Evolutionary conservation across 2,888 invertebrate genomes (phyloP), one percentile per base, ranked within the genome.

Genomic region (Lepas anatifera): DNA sequence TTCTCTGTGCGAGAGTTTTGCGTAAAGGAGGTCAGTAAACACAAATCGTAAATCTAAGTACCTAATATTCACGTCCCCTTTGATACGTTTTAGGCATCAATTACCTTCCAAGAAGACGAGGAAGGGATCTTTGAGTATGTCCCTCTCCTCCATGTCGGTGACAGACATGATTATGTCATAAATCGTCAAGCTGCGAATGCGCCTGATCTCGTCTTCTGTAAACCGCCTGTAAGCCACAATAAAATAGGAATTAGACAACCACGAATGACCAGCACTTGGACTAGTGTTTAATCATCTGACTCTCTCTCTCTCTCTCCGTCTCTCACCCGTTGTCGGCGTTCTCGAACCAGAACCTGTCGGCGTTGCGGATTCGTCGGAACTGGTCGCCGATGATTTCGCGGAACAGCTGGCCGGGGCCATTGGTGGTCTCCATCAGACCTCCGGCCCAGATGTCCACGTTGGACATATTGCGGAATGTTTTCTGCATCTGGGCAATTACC

Each of bases 261-360:
- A n/a, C n/a, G n/a, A n/a, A n/a, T n/a, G n/a, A n/a, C n/a, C n/a
- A n/a, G n/a, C n/a, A n/a, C n/a, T n/a, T n/a, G n/a, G n/a, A n/a
- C n/a, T n/a, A n/a, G n/a, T n/a, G n/a, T n/a, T n/a, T n/a, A n/a
- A n/a, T n/a, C n/a, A n/a, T n/a, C n/a, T n/a, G n/a, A n/a, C 46
- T n/a, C 22, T 22, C 7, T n/a, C n/a, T 13, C 46, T 13, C 18
- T 4, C 11, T 46, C 22, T 22, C 8, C 67, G 27, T 32, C 67
- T 71, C 74, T 72, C 71, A 77, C 77, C 74, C 73, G 73, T 76
- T 77, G 35, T 73, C 68, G 37, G 68, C 71, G 76, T 85, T 85
- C 75, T 84, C 83, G 76, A 81, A 85, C 85, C 85, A 85, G 78
- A 85, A 85, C 70, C 85, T 76, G 75, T 85, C 85, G 3, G 83